Evolutionary conservation across 2,797 vertebrate genomes (phyloP).

Genomic region (Pseudochirops cupreus): DNA sequence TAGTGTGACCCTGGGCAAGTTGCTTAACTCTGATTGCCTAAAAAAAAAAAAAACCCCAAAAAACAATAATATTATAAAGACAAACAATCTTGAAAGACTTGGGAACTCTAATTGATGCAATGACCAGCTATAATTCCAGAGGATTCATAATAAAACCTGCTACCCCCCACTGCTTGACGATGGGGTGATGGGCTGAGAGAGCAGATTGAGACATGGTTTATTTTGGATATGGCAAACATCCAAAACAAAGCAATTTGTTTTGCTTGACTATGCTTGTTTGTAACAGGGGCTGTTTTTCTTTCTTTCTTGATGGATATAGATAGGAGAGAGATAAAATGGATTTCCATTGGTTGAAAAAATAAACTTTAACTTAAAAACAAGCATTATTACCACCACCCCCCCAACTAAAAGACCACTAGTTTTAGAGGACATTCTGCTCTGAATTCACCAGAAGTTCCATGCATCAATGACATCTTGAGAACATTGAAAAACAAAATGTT

Average conservation of each 20-base stretch:
- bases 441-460: background rate
- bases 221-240: background rate
- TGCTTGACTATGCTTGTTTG: background rate
- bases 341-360: background rate
- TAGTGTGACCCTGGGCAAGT: background rate
- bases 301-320: background rate
- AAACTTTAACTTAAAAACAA: background rate
- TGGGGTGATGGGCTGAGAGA: no score
- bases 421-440: background rate
- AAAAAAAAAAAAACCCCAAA: background rate
- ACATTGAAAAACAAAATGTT: background rate
- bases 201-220: background rate
- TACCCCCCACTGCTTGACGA: no score
- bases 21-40: background rate
- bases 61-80: background rate
- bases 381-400: background rate
- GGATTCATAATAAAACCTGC: background rate
- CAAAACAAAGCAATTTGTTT: background rate
- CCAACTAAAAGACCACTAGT: background rate
- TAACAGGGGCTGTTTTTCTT: background rate
- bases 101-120: background rate
- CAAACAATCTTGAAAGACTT: background rate
- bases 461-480: background rate
- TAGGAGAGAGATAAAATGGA: background rate
- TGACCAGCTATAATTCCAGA: background rate